phyloP scores from a whole-genome alignment of 1,140 invertebrate genomes.

The Drosophila arizonae region DNA sequence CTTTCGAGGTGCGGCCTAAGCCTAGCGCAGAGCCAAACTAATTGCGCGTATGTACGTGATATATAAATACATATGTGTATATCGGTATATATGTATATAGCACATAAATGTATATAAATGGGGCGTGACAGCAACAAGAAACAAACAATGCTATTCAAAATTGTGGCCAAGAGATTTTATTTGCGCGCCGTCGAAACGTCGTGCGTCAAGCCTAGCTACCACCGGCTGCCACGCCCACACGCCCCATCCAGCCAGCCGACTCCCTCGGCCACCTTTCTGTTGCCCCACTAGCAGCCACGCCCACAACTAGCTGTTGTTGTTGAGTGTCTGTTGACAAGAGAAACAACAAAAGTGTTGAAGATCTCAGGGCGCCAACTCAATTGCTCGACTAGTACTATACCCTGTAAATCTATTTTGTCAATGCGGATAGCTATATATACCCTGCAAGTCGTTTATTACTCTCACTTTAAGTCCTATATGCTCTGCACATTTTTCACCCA shows the following conservation, averaged over 20 bases:
- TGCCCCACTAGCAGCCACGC: neutral
- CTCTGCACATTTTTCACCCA: too few relatives aligned
- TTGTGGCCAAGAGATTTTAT: constrained; percentile 5
- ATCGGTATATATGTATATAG: neutral
- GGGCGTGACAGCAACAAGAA: constrained; percentile 9
- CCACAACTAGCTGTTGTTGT: neutral
- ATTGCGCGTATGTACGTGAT: constrained; percentile 30
- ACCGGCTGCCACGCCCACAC: neutral
- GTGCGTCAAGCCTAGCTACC: constrained; percentile 1
- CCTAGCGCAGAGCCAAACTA: constrained; percentile 27
- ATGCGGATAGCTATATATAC: too few relatives aligned
- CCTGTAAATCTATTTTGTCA: neutral
- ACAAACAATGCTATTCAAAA: neutral
- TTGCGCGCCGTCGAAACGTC: neutral
- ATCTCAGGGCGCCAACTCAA: neutral
- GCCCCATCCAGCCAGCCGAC: neutral
- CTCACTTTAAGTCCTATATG: too few relatives aligned
- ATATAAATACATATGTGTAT: neutral
- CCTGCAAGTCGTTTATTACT: too few relatives aligned
- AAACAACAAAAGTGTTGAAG: constrained; percentile 31
- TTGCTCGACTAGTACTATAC: constrained; percentile 5
- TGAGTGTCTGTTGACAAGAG: constrained; percentile 44
- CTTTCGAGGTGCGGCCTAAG: constrained; percentile 25
- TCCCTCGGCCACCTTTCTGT: too few relatives aligned
- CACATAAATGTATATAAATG: neutral